A percentile compares a stretch with the other conserved stretches of the same genome.
Evolutionary conservation across 2,113 vertebrate species (phyloP).

Genomic region (Marmota monax): DNA sequence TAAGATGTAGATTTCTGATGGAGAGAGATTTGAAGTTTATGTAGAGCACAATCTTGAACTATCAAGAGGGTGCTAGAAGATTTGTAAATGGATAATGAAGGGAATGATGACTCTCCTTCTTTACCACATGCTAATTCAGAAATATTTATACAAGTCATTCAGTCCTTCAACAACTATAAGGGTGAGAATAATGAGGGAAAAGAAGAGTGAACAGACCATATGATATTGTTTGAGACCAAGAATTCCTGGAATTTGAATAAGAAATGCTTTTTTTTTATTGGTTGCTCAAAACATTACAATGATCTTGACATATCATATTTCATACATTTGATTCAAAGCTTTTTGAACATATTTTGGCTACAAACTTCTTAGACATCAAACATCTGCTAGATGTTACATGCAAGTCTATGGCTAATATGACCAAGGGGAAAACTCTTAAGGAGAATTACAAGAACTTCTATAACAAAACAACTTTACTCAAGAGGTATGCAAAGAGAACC

Average conservation of each 20-base stretch:
- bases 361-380: slow-evolving; percentile 99
- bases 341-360: slow-evolving; percentile 99
- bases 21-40: too few species aligned
- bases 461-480: slow-evolving; percentile 99
- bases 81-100: too few species aligned
- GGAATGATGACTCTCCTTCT: too few species aligned
- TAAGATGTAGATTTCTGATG: too few species aligned
- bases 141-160: slow-evolving; percentile 92
- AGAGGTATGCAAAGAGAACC: slow-evolving; percentile 99
- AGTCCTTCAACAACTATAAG: slow-evolving; percentile 99
- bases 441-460: slow-evolving; percentile 99
- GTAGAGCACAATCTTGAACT: too few species aligned
- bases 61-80: too few species aligned
- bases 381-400: slow-evolving; percentile 99
- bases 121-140: too few species aligned
- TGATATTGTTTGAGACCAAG: slow-evolving; percentile 98
- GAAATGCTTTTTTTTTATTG: slow-evolving; percentile 94
- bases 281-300: too few species aligned
- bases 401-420: slow-evolving; percentile 99
- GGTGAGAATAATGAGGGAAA: slow-evolving; percentile 99
- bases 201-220: slow-evolving; percentile 97
- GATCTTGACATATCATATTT: too few species aligned
- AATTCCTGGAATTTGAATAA: slow-evolving; percentile 99
- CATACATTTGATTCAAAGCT: slow-evolving; percentile 86
- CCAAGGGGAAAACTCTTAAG: slow-evolving; percentile 99